These are phyloP conservation scores for Tenodera sinensis DNA, from an alignment of 2,888 invertebrate species.

Conservation along the genomic window DNA sequence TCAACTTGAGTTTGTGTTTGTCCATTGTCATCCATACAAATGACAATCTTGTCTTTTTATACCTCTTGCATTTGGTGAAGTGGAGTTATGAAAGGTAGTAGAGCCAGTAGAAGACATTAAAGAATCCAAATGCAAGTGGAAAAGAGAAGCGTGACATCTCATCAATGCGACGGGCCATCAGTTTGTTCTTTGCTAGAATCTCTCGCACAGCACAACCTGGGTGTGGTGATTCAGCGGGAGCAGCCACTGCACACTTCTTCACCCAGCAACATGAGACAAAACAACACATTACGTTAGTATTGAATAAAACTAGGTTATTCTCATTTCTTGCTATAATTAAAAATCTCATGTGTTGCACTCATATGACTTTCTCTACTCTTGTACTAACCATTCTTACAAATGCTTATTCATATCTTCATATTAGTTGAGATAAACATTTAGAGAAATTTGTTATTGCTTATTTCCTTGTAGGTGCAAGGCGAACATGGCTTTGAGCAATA, in stretches of 20 bases:
- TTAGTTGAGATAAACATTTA: no score
- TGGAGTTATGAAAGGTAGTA: constrained; percentile 41
- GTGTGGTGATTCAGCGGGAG: background rate
- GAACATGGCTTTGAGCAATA: no score
- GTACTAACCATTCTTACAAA: no score
- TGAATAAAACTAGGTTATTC: no score
- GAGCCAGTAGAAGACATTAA: constrained; percentile 48
- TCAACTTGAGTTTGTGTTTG: background rate
- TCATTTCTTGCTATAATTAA: no score
- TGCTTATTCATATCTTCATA: no score
- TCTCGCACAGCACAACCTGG: background rate
- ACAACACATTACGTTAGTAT: background rate
- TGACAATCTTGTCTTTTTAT: background rate
- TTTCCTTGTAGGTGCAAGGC: no score
- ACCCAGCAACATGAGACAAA: background rate
- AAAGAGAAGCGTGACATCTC: constrained; percentile 45
- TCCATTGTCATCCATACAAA: background rate
- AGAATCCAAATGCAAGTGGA: constrained; percentile 45
- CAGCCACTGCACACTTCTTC: constrained; percentile 19
- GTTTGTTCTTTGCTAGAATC: constrained; percentile 29
- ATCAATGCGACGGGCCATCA: constrained; percentile 43
- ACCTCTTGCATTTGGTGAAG: background rate
- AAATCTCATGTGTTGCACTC: no score
- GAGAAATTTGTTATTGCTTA: no score
- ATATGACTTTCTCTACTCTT: no score